phyloP scores from a whole-genome alignment of 2,797 vertebrate species.

The Aplochiton taeniatus region DNA sequence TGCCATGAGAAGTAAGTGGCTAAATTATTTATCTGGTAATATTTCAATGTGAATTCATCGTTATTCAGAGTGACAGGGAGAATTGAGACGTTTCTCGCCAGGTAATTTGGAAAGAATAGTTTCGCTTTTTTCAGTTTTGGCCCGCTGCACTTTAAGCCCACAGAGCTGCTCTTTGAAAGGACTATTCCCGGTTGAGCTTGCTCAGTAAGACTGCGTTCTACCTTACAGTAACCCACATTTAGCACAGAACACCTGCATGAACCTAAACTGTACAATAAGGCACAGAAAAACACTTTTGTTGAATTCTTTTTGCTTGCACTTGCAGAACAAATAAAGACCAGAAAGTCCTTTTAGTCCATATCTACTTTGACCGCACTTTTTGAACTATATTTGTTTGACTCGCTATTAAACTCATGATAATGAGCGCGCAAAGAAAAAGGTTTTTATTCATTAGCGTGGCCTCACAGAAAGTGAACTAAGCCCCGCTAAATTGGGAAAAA shows the following conservation, averaged over 20 bases:
- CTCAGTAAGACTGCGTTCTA: slow-evolving; percentile 46
- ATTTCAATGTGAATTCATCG: slow-evolving; percentile 74
- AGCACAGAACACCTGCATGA: slow-evolving; percentile 45
- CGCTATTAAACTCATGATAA: too few relatives aligned
- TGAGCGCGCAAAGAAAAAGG: too few relatives aligned
- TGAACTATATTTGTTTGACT: too few relatives aligned
- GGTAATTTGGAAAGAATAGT: slow-evolving; percentile 73
- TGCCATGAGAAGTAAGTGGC: slow-evolving; percentile 69
- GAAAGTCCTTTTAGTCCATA: background rate
- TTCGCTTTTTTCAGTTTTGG: slow-evolving; percentile 64
- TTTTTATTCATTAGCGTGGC: too few relatives aligned
- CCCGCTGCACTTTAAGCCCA: slow-evolving; percentile 29
- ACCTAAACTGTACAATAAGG: slow-evolving; percentile 39
- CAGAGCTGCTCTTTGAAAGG: slow-evolving; percentile 22
- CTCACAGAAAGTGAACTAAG: too few relatives aligned
- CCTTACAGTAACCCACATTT: slow-evolving; percentile 59
- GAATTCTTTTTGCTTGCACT: slow-evolving; percentile 26
- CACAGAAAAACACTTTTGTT: slow-evolving; percentile 46
- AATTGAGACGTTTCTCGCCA: slow-evolving; percentile 75
- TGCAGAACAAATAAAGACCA: slow-evolving; percentile 36
- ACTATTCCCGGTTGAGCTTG: slow-evolving; percentile 55
- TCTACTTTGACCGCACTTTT: too few relatives aligned
- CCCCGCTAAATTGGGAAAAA: too few relatives aligned
- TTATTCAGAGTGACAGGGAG: slow-evolving; percentile 70
- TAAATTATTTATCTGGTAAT: slow-evolving; percentile 78